These are phyloP conservation scores for Coelinius sp. DNA, from an alignment of 2,888 invertebrate genomes.

Conservation along the genomic window DNA sequence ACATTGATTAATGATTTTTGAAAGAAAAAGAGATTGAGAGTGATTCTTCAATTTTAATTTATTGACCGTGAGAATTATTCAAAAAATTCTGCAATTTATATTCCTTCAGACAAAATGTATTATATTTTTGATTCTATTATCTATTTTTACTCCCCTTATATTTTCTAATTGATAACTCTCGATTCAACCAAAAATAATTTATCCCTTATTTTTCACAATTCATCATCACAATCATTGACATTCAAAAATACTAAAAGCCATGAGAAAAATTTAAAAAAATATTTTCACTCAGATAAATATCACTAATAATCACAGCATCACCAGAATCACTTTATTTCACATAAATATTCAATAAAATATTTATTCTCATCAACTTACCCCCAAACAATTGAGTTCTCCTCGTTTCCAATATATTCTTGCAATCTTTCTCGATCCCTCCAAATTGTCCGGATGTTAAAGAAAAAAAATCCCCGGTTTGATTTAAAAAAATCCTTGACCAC, in stretches of 20 bases:
- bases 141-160: no score
- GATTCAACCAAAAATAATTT: neutral
- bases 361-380: conserved; percentile 9
- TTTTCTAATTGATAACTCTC: no score
- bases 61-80: neutral
- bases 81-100: neutral
- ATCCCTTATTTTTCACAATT: neutral
- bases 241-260: neutral
- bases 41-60: no score
- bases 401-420: neutral
- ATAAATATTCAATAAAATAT: neutral
- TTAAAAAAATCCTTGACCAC: conserved; percentile 18
- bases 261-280: neutral
- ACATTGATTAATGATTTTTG: no score
- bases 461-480: neutral
- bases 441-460: no score
- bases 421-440: neutral
- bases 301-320: neutral
- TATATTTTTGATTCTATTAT: no score
- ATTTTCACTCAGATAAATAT: neutral
- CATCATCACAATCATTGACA: neutral
- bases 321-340: neutral
- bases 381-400: conserved; percentile 6
- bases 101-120: neutral
- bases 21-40: no score